Evolutionary conservation across 1,140 invertebrate species (phyloP), one percentile per base, ranked within the genome.

Genomic region (Sminthurides bifidus): DNA sequence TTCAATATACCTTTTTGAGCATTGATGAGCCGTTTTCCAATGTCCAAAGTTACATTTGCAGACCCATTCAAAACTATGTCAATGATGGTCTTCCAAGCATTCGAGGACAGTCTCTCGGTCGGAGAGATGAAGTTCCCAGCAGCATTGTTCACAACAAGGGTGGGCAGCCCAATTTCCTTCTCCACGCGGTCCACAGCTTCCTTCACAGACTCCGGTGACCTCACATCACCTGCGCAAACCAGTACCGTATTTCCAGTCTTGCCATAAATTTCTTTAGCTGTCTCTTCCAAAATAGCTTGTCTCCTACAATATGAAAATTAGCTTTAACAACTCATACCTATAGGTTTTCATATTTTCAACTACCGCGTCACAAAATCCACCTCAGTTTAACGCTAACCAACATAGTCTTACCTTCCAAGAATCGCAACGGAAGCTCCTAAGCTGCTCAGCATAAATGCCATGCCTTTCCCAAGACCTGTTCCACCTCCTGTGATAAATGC

Each of bases 71-170:
- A 67, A 6, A 79, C 76, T 65, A 79, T 79, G 60, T 78, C 77
- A 35, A 76, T 67, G 21, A 79, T 70, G 15, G 76, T 73, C 54
- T 68, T 72, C 66, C 72, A 77, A 8, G 74, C 77, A 69, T 79
- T 78, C 2, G 72, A 55, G 4, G 76, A 76, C 0, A 79, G 67
- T 38, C 68, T 66, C 61, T 78, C 76, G 17, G 75, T 70, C 8
- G 77, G 77, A 5, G 72, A 72, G 48, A 79, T 74, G 60, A 79
- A 79, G 58, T 79, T 79, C 12, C 78, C 78, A 26, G 78, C 78
- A 44, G 78, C 77, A 67, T 79, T 79, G 65, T 79, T 79, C n/a
- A 79, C 70, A 27, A 79, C 59, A 15, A 79, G 66, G 49, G 73
- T 68, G 12, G 78, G 78, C 15, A 77, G 65, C 17, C 77, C 78